These are phyloP conservation scores for Labia minor DNA, from an alignment of 2,888 invertebrate species.

Conservation along the genomic window DNA sequence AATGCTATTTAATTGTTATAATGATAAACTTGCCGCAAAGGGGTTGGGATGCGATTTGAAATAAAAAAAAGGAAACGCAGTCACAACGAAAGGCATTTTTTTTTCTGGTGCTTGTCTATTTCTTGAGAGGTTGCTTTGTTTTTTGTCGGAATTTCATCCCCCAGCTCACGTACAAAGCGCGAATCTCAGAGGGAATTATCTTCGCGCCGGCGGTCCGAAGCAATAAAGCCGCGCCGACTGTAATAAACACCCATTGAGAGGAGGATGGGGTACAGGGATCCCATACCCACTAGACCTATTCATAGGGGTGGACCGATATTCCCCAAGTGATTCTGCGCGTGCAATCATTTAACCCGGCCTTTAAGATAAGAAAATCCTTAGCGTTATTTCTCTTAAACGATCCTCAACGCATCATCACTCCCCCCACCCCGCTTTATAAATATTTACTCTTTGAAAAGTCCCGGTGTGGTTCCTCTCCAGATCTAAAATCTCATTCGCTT, in stretches of 20 bases:
- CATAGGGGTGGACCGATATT: not conserved
- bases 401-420: not conserved
- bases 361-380: not conserved
- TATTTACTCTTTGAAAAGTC: not conserved
- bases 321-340: slow-evolving; percentile 3
- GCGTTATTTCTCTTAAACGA: slow-evolving; percentile 5
- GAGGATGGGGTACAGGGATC: not conserved
- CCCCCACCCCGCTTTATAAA: not conserved
- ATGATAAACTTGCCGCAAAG: not conserved
- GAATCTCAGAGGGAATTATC: slow-evolving; percentile 13
- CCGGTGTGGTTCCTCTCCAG: no score
- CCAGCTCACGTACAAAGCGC: not conserved
- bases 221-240: not conserved
- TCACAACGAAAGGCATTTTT: not conserved
- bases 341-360: not conserved
- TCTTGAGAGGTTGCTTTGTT: not conserved
- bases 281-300: not conserved
- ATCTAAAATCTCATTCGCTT: no score
- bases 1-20: no score
- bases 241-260: not conserved
- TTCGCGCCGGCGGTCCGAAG: not conserved
- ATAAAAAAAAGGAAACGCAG: not conserved
- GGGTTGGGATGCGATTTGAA: not conserved
- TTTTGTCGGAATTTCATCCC: not conserved
- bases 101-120: not conserved